Percentiles rank a stretch among this genome's conserved stretches.
These are phyloP conservation scores for Abrostola tripartita DNA, from an alignment of 2,888 invertebrate genomes.

Conservation along the genomic window DNA sequence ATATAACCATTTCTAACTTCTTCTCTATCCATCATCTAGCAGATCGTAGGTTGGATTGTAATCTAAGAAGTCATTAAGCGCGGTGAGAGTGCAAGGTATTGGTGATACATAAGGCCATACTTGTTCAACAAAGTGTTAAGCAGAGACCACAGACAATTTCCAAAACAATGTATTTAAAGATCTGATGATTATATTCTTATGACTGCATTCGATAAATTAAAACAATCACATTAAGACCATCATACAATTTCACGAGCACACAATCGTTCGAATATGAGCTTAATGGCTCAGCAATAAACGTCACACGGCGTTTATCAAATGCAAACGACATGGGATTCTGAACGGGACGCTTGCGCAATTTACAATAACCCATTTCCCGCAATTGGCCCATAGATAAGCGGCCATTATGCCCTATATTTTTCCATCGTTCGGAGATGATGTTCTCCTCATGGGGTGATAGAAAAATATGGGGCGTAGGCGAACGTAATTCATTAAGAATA, in stretches of 20 bases:
- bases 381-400: conserved; percentile 42
- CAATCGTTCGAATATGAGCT: conserved; percentile 15
- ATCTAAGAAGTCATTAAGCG: too few species aligned
- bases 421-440: conserved; percentile 33
- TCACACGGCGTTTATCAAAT: conserved; percentile 2
- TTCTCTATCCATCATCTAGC: too few species aligned
- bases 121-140: too few species aligned
- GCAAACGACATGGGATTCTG: conserved; percentile 26
- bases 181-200: too few species aligned
- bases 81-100: too few species aligned
- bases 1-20: too few species aligned
- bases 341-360: conserved; percentile 41
- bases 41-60: too few species aligned
- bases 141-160: too few species aligned
- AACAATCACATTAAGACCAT: not conserved
- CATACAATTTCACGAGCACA: too few species aligned
- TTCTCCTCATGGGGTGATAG: conserved; percentile 36
- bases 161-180: too few species aligned
- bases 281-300: conserved; percentile 12
- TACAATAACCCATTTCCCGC: conserved; percentile 33
- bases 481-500: conserved; percentile 43
- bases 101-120: too few species aligned
- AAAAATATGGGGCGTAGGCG: conserved; percentile 30
- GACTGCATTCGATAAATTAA: not conserved
- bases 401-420: conserved; percentile 35